Evolutionary conservation across 2,888 invertebrate genomes (phyloP), one percentile per base, ranked within the genome.

Genomic region (Coelogynopora nodosa): DNA sequence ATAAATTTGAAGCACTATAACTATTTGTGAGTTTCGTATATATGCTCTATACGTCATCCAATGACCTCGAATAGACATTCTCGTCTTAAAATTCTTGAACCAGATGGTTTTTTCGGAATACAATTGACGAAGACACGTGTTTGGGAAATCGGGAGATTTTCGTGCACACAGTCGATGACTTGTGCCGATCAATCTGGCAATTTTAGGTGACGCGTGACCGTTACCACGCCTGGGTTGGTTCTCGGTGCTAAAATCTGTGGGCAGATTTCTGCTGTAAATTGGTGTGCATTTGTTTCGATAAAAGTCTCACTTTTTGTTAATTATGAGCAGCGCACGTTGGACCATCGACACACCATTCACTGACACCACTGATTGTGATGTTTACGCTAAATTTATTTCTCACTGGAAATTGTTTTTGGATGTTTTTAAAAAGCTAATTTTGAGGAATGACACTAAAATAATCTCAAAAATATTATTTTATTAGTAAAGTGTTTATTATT

Each of bases 341-440:
- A 49, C 18, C 18, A 49, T 5, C 49, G 49, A 49, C 49, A 49
- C 49, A 49, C 18, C 18, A 49, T 49, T 10, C 49, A 18, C 49
- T 10, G 74, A 13, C 74, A 13, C 18, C 5, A 5, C 23, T 74
- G 74, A 74, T 74, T 23, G 27, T 74, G 74, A 74, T 26, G 74
- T 74, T 74, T 74, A 74, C 74, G 74, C 74, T 74, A 74, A 74
- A 74, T 74, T 74, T 10, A 74, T 74, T 74, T 23, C 18, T 18
- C 18, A 13, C 49, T 49, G 5, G 49, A 49, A 49, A 49, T 13
- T 74, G 5, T 13, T 74, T 74, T 74, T 23, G 5, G 74, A 74
- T 74, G 23, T 74, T 5, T 74, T 74, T 13, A 74, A n/a, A n/a
- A n/a, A n/a, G n/a, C n/a, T n/a, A n/a, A n/a, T n/a, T n/a, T n/a